Evolutionary conservation across 2,888 invertebrate genomes (phyloP).

Genomic region (Orthosia gothica): DNA sequence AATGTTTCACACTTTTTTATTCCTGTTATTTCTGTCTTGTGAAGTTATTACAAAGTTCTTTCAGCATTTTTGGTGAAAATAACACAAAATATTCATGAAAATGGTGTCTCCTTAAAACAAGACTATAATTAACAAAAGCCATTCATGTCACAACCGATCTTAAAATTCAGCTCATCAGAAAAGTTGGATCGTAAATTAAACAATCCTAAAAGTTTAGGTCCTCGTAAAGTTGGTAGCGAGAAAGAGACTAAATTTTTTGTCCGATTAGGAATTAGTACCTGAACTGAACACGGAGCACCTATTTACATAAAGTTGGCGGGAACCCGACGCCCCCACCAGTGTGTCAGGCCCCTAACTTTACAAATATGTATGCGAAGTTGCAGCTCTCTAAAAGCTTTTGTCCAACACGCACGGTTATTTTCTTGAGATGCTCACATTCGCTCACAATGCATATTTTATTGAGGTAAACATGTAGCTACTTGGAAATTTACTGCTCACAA

Average conservation of each 20-base stretch:
- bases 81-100: neutral
- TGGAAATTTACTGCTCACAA: constrained; percentile 47
- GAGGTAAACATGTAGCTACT: constrained; percentile 65
- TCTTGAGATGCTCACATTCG: constrained; percentile 75
- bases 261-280: constrained; percentile 10
- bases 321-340: constrained; percentile 38
- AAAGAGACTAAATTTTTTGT: constrained; percentile 35
- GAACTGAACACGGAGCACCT: constrained; percentile 20
- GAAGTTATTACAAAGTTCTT: neutral
- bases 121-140: constrained; percentile 34
- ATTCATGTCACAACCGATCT: constrained; percentile 27
- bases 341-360: constrained; percentile 63
- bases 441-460: constrained; percentile 82
- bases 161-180: constrained; percentile 46
- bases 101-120: constrained; percentile 6
- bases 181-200: constrained; percentile 47
- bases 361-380: constrained; percentile 72
- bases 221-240: constrained; percentile 9
- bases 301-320: constrained; percentile 47
- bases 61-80: neutral
- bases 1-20: constrained; percentile 31
- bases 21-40: constrained; percentile 1
- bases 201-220: constrained; percentile 35
- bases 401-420: constrained; percentile 80
- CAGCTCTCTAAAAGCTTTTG: constrained; percentile 86